Conservation (phyloP, 2,113 vertebrate species). For the Benthochromis sp. region DNA sequence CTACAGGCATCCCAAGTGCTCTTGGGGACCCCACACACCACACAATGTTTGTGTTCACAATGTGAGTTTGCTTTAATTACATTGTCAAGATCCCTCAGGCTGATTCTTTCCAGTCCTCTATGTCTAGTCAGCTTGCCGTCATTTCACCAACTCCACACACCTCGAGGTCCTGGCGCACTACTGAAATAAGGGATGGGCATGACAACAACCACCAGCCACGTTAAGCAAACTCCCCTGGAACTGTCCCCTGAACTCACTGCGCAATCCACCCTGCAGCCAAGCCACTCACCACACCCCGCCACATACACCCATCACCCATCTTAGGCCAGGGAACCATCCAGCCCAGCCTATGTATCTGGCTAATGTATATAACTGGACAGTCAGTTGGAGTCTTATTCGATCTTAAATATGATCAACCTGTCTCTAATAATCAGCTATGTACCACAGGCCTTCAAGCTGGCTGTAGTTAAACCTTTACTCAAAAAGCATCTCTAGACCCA, state of each 20-base stretch:
- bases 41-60: neutral
- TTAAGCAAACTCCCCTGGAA: neutral
- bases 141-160: neutral
- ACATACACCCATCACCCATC: neutral
- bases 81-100: neutral
- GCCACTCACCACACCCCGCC: neutral
- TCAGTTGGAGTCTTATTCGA: neutral
- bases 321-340: neutral
- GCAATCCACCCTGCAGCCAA: neutral
- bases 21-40: neutral
- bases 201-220: neutral
- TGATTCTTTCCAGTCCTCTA: neutral
- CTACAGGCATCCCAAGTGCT: neutral
- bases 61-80: neutral
- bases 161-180: neutral
- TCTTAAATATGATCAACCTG: neutral
- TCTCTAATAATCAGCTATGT: accelerated
- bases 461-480: too few species aligned
- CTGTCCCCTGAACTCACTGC: neutral
- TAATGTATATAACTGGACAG: neutral
- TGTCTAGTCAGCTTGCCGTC: neutral
- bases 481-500: too few species aligned
- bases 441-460: too few species aligned
- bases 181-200: neutral
- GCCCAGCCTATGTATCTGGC: neutral